These are phyloP conservation scores for Malaclemys terrapin DNA, from an alignment of 2,113 vertebrate species.

Conservation along the genomic window DNA sequence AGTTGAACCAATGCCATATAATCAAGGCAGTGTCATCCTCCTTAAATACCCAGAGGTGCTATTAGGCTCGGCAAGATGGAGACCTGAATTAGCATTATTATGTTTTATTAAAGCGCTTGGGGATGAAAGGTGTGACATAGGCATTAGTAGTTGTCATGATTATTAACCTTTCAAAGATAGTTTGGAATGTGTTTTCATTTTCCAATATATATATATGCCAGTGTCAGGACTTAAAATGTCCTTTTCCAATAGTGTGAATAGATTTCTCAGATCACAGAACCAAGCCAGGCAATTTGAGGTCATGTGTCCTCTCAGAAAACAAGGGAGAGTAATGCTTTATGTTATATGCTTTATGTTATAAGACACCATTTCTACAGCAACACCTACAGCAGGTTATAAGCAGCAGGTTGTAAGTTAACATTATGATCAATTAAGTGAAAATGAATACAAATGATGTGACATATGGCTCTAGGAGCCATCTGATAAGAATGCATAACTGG, in stretches of 20 bases:
- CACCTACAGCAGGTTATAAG: conserved; percentile 25
- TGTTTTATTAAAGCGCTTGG: not conserved
- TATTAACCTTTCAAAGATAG: not conserved
- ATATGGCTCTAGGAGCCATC: not conserved
- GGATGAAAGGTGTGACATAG: not conserved
- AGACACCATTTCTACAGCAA: not conserved
- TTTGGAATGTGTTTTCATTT: not conserved
- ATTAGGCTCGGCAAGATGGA: not conserved
- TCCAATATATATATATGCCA: not conserved
- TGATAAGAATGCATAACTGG: not conserved
- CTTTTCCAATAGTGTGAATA: not conserved
- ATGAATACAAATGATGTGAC: conserved; percentile 37
- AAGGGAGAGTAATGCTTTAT: not conserved
- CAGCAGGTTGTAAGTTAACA: conserved; percentile 24
- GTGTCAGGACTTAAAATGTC: fast-evolving
- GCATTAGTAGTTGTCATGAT: not conserved
- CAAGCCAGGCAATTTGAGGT: not conserved
- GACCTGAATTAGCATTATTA: not conserved
- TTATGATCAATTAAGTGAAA: conserved; percentile 50
- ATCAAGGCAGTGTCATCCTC: not conserved
- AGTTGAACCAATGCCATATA: not conserved
- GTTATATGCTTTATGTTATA: not conserved
- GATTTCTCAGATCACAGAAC: not conserved
- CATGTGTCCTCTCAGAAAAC: not conserved
- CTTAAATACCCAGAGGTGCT: fast-evolving